Conservation (phyloP, 2,888 invertebrate species). For the Athalia circularis region DNA sequence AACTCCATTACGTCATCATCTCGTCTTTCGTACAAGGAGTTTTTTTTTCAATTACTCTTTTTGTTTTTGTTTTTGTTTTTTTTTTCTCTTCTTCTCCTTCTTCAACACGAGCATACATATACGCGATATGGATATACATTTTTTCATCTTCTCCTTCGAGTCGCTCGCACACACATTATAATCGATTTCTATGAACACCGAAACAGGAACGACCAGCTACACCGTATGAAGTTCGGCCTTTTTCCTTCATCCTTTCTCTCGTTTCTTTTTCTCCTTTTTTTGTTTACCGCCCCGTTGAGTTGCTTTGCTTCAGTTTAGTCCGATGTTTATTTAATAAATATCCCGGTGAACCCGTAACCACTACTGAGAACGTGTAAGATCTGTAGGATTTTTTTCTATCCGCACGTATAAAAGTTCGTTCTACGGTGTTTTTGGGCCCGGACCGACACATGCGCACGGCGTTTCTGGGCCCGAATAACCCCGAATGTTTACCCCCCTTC, state of each 20-base stretch:
- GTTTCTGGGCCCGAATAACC: too few species aligned
- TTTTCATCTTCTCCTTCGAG: not conserved
- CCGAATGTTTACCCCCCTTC: not conserved
- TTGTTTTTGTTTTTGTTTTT: not conserved
- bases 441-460: too few species aligned
- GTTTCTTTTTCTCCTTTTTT: not conserved
- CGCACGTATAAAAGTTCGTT: too few species aligned
- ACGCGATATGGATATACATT: too few species aligned
- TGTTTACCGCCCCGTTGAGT: not conserved
- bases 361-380: not conserved
- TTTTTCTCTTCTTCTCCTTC: not conserved
- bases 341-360: not conserved
- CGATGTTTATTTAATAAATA: slow-evolving; percentile 15
- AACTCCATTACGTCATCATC: slow-evolving; percentile 11
- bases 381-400: not conserved
- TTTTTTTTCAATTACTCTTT: not conserved
- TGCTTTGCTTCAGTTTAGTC: not conserved
- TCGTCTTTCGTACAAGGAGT: slow-evolving; percentile 19
- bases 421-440: too few species aligned
- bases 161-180: not conserved
- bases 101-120: not conserved
- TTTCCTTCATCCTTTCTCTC: not conserved
- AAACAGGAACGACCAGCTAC: not conserved
- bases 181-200: not conserved
- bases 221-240: not conserved